Evolutionary conservation across 2,888 invertebrate genomes (phyloP), one percentile per base, ranked within the genome.

Genomic region (Caenorhabditis macrosperma): DNA sequence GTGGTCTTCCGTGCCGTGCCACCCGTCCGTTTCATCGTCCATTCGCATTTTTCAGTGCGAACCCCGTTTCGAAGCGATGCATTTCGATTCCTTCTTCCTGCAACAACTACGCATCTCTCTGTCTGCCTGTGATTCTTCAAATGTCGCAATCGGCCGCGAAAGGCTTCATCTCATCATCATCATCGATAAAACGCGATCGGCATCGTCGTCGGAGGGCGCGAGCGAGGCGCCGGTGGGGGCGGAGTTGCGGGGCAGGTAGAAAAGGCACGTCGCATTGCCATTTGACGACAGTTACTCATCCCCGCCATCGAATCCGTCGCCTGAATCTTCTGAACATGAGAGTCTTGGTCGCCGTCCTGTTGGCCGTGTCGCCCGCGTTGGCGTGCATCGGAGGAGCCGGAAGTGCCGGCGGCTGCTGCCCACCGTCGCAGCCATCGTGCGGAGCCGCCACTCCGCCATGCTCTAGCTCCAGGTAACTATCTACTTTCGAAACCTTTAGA

Each of bases 401-500:
- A 48, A 74, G 84, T 38, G 71, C 71, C 61, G 80, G 76, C n/a
- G 84, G 84, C 44, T 84, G 84, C 50, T 84, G 84, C 66, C 84
- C 84, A 60, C 84, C 84, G 28, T 78, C 78, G 9, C 80, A 82
- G 55, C 82, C 84, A 48, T 68, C 78, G 22, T 84, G 84, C 44
- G 82, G 75, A 55, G 68, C 64, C 4, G 75, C 67, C 35, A 66
- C 83, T 30, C 88, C 88, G 24, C 83, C 85, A 33, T 87, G 88
- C 81, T 84, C 86, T 64, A 83, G 84, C 69, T 82, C 85, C 57
- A 87, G 85, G 88, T 85, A 57, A 69, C 57, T 68, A n/a, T 9
- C 12, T 46, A 6, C 26, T 48, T 60, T 38, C 46, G 50, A 10
- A 28, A 3, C 1, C 15, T 48, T 68, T 76, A 17, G 30, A 17